Conservation (phyloP, 2,888 invertebrate genomes). For the Latrodectus hesperus region DNA sequence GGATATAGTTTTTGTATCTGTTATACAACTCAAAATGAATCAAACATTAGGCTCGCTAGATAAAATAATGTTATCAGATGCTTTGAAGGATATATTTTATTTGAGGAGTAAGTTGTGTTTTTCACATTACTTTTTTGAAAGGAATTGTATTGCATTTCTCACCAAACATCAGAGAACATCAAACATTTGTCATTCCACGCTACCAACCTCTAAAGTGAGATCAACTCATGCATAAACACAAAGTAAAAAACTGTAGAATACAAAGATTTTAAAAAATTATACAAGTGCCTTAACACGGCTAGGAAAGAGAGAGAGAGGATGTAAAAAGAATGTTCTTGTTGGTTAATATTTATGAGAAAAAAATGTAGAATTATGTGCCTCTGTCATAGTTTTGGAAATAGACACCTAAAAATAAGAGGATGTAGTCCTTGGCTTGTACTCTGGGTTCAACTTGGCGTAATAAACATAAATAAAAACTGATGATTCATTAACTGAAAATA, state of each 20-base stretch:
- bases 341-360: constrained; percentile 31
- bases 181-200: neutral
- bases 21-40: too few species aligned
- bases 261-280: constrained; percentile 3
- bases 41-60: too few species aligned
- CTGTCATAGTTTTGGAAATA: constrained; percentile 40
- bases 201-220: neutral
- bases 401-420: constrained; percentile 10
- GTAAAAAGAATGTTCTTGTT: constrained; percentile 13
- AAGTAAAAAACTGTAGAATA: constrained; percentile 16
- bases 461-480: too few species aligned
- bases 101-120: too few species aligned
- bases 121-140: too few species aligned
- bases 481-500: neutral
- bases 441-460: too few species aligned
- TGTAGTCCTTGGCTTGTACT: too few species aligned
- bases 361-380: constrained; percentile 50
- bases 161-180: neutral
- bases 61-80: too few species aligned
- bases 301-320: constrained; percentile 6
- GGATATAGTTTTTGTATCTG: too few species aligned
- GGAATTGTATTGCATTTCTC: too few species aligned
- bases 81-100: too few species aligned
- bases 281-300: constrained; percentile 64
- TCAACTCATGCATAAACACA: neutral